Conservation (phyloP, 2,797 vertebrate genomes). For the Urophycis tenuis region DNA sequence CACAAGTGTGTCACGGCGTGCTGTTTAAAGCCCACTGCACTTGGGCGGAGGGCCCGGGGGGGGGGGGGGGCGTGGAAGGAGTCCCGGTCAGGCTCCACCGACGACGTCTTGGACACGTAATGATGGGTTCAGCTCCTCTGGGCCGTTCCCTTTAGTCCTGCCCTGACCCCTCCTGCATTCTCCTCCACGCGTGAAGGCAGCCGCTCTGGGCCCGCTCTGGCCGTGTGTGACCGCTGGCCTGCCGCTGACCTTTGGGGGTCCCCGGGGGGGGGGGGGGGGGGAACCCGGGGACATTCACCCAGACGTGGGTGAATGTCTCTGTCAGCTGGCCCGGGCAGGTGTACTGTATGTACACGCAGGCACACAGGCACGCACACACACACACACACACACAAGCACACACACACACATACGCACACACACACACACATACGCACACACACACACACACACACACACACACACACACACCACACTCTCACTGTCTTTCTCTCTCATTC, state of each 20-base stretch:
- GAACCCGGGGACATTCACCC: slow-evolving; percentile 12
- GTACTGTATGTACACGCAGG: slow-evolving; percentile 10
- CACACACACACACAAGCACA: neutral
- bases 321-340: neutral
- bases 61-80: no score
- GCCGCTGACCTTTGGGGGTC: slow-evolving; percentile 15
- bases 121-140: neutral
- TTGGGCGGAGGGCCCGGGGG: no score
- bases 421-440: slow-evolving; percentile 3
- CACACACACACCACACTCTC: slow-evolving; percentile 7
- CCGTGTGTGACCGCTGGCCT: slow-evolving; percentile 15
- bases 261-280: neutral
- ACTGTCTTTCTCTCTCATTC: no score
- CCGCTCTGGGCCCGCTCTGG: neutral
- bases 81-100: neutral
- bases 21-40: no score
- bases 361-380: neutral
- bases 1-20: no score
- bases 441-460: slow-evolving; percentile 6
- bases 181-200: neutral
- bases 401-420: slow-evolving; percentile 15
- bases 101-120: neutral
- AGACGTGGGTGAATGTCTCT: slow-evolving; percentile 14
- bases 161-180: neutral
- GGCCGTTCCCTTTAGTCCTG: neutral